phyloP scores from a whole-genome alignment of 37 sponge, comb jelly and placozoan species.

The Haliclona indistincta region DNA sequence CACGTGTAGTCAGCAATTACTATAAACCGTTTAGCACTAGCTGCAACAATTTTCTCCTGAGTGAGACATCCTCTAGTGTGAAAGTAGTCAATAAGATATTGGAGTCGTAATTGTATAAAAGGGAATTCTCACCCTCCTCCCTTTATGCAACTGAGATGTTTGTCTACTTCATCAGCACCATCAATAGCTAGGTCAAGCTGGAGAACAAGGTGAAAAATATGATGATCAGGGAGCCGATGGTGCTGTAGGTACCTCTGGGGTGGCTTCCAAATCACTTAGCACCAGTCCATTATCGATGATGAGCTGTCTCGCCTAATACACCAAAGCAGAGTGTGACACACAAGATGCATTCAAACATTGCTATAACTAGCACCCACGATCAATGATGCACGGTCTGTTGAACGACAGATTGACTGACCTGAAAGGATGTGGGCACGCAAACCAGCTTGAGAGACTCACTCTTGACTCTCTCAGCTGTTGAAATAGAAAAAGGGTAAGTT shows the following conservation, averaged over 20 bases:
- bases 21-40: constrained; percentile 82
- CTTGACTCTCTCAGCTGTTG: constrained; percentile 76
- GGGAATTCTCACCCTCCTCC: constrained; percentile 85
- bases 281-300: constrained; percentile 76
- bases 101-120: background rate
- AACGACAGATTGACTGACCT: constrained; percentile 38
- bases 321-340: background rate
- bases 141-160: constrained; percentile 84
- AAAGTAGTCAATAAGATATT: background rate
- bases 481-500: background rate
- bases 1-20: constrained; percentile 92
- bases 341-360: background rate
- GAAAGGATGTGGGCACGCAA: constrained; percentile 96
- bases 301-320: constrained; percentile 72
- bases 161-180: constrained; percentile 98
- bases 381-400: background rate
- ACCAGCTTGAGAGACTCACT: constrained; percentile 61
- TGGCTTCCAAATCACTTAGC: constrained; percentile 76
- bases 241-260: constrained; percentile 60
- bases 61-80: constrained; percentile 85
- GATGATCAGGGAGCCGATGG: too few species aligned
- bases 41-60: constrained; percentile 96
- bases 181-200: constrained; percentile 95
- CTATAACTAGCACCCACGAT: background rate
- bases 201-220: too few species aligned